Evolutionary conservation across 2,888 invertebrate species (phyloP), one percentile per base, ranked within the genome.

Genomic region (Oscheius sp.): DNA sequence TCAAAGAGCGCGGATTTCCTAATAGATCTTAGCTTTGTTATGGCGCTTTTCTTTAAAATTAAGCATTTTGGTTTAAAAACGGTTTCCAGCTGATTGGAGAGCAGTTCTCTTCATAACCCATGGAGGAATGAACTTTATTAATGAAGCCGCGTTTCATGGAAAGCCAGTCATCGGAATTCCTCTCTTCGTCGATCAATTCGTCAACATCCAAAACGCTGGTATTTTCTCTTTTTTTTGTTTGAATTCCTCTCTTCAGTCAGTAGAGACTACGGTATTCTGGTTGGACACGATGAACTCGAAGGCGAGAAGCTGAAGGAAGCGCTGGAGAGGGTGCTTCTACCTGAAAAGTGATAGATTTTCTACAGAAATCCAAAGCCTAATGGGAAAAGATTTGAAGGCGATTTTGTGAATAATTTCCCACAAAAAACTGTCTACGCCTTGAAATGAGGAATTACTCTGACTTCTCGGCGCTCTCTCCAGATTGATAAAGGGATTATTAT

Each of bases 91-190:
- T 23, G 65, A 65, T 31, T 8, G n/a, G 20, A 33, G 65, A 34
- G 33, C 50, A 23, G 50, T 50, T 8, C 50, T 27, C 3, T 65
- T 65, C 50, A 48, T 65, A 3, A 65, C 33, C 6, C 65, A 65
- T 17, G 65, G 65, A 17, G 65, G 65, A 10, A 65, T 65, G 50
- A 65, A 65, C 27, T 65, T 52, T 10, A 50, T 65, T 33, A 65
- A 29, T 10, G 65, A 65, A 20, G 65, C 50, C 37, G 50, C 25
- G 5, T 48, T 48, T 23, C 48, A 34, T 3, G 65, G 65, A 5
- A 65, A 65, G 23, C 65, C 65, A 1, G 34, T 65, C 34, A 50
- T 65, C 33, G 8, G 50, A 1, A 65, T 65, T 23, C 50, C 65
- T 1, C 33, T 65, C 20, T 65, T 65, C 20, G 65, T 33, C 3